phyloP scores from a whole-genome alignment of 2,113 vertebrate species.

The Poicephalus meyeri region DNA sequence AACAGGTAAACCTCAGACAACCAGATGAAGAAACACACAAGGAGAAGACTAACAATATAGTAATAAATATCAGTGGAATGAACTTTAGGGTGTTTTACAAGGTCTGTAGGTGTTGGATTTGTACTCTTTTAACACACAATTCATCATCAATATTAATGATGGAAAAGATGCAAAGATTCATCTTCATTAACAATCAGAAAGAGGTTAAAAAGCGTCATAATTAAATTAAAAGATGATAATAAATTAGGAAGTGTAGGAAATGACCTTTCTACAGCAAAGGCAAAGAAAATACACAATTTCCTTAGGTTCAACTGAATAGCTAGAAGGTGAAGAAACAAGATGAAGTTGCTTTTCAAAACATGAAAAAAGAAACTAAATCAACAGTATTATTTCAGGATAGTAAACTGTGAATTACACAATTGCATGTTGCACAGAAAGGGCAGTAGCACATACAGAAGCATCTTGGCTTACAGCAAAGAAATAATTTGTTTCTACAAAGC shows the following conservation, averaged over 20 bases:
- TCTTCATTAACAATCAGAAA: constrained; percentile 45
- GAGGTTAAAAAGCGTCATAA: constrained; percentile 37
- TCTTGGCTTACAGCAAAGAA: neutral
- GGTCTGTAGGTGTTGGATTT: neutral
- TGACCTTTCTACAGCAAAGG: neutral
- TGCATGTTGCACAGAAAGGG: neutral
- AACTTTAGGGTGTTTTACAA: neutral
- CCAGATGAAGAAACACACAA: neutral
- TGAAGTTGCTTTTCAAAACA: neutral
- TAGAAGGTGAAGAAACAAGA: neutral
- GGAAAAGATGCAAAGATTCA: neutral
- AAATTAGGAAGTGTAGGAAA: constrained; percentile 19
- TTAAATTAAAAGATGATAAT: constrained; percentile 52
- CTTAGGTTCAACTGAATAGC: neutral
- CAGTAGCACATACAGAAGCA: neutral
- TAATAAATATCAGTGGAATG: neutral
- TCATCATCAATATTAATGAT: neutral
- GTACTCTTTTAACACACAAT: neutral
- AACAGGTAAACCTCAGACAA: neutral
- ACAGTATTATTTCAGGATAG: neutral
- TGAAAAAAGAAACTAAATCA: neutral
- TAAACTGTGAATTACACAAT: neutral
- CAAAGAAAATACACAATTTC: neutral
- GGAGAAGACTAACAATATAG: neutral
- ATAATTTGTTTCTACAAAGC: neutral